Base-by-base conservation (phyloP, 1,140 invertebrate genomes). In the Mactra quadrangularis region DNA sequence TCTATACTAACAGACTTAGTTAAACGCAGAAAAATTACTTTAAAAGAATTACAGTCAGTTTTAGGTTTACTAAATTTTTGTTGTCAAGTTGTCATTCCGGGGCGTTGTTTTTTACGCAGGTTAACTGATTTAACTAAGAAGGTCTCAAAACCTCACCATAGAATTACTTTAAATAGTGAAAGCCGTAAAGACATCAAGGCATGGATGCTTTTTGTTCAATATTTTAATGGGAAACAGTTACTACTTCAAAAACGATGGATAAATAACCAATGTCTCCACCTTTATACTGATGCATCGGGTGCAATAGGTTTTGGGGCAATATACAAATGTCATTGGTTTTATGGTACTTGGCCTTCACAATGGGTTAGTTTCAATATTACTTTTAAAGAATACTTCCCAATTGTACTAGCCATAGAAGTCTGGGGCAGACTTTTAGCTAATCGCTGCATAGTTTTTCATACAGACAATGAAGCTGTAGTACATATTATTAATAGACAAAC, bases 41-140 rank as follows among this genome's bases (percentile, higher is more conserved):
- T 82, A 15, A 55, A 41, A 27, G 55, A 85, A 41, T 68, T 85
- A 47, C 83, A 85, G 45, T 81, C 76, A 25, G 53, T 79, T 4
- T 25, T 82, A 35, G 83, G 75, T 47, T 38, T 79, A 27, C 50
- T 85, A 17, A 85, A 85, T 57, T 85, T 85, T 38, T 64, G 64
- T 17, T 81, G 68, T 27, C 38, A 50, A 38, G 83, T 85, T 4
- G 72, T 81, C 3, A 3, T 75, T 4, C 77, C 77, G 6, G 75
- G 77, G 29, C 33, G 68, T 3, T 19, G 38, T 29, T 85, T 85
- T 50, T 47, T 85, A 3, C 60, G 75, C 6, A 60, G 85, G 0
- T 41, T 86, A n/a, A 71, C 41, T 53, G 60, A 86, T 57, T 64
- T 86, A 0, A 86, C 85, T 3, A 71, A 52, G 59, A 38, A 35